Conservation (phyloP, 2,888 invertebrate genomes). For the Amiota mariae region DNA sequence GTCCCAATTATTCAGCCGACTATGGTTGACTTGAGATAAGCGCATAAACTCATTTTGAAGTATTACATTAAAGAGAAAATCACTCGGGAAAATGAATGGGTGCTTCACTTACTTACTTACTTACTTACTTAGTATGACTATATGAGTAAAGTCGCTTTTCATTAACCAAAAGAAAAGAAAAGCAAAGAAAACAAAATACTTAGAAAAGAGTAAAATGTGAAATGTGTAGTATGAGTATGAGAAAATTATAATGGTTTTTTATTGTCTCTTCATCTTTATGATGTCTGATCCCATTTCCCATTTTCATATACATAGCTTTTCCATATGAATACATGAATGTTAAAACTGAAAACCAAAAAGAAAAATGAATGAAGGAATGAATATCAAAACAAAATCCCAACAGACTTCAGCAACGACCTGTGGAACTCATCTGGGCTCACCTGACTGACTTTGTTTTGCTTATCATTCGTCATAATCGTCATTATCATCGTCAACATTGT, state of each 20-base stretch:
- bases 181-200: no score
- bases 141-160: conserved; percentile 14
- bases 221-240: no score
- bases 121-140: background rate
- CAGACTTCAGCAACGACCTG: conserved; percentile 10
- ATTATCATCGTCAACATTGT: conserved; percentile 20
- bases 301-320: no score
- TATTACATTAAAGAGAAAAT: background rate
- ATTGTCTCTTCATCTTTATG: background rate
- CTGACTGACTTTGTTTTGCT: background rate
- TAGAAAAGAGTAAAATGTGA: no score
- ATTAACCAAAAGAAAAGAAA: background rate
- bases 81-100: background rate
- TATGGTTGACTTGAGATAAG: conserved; percentile 3
- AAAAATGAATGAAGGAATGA: no score
- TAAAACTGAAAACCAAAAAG: no score
- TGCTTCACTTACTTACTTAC: background rate
- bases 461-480: conserved; percentile 28
- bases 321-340: no score
- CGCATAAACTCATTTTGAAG: conserved; percentile 8
- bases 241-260: conserved; percentile 17
- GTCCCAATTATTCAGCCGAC: background rate
- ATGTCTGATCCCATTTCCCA: no score
- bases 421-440: background rate
- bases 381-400: background rate